A percentile compares a stretch with the other conserved stretches of the same genome.
phyloP scores from a whole-genome alignment of 2,113 vertebrate species.

The Myrmophylax atrothorax region DNA sequence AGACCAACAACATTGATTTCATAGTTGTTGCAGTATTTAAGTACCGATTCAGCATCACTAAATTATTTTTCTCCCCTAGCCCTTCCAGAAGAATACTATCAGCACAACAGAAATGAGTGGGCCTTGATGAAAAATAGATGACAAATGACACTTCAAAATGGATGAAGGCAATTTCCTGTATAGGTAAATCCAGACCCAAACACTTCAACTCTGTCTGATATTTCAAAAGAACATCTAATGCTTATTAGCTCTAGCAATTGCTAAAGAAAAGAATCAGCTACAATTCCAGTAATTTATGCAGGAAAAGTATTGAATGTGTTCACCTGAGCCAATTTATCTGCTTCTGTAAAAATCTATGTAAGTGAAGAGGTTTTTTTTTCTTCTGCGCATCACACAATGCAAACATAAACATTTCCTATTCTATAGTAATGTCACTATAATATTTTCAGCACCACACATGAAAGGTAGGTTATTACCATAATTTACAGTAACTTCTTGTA shows the following conservation, averaged over 20 bases:
- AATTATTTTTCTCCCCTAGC: neutral
- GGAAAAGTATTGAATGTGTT: neutral
- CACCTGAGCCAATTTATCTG: neutral
- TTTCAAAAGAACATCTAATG: neutral
- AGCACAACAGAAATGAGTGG: conserved; percentile 13
- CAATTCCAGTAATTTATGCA: neutral
- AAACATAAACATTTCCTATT: neutral
- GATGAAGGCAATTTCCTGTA: conserved; percentile 11
- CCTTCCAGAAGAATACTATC: neutral
- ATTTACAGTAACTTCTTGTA: neutral
- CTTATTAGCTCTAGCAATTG: neutral
- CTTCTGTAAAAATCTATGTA: neutral
- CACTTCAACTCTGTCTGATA: conserved; percentile 8
- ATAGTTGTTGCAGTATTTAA: neutral
- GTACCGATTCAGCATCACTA: neutral
- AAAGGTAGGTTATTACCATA: neutral
- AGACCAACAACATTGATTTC: neutral
- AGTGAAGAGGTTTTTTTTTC: neutral
- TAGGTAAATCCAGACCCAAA: neutral
- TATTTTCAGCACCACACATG: neutral
- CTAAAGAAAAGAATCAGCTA: neutral
- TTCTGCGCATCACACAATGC: neutral
- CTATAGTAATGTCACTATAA: neutral
- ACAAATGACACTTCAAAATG: conserved; percentile 30
- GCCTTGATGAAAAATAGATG: conserved; percentile 29